Percentiles rank a stretch among this genome's conserved stretches.
phyloP scores from a whole-genome alignment of 1,140 invertebrate species.

The Dufourea novaeangliae region DNA sequence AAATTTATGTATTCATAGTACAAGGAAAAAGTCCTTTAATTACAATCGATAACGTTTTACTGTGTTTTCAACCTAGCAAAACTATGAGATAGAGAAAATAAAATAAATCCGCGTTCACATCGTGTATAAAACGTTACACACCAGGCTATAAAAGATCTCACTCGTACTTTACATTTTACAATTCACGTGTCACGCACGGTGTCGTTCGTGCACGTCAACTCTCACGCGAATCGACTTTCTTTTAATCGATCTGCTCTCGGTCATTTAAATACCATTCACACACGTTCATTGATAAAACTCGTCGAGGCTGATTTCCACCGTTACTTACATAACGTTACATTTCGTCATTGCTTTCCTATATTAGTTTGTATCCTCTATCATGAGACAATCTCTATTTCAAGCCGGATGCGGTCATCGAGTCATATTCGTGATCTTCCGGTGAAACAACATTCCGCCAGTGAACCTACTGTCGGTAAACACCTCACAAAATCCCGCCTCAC shows the following conservation, averaged over 20 bases:
- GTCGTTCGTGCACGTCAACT: not conserved
- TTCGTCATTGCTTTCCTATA: slow-evolving; percentile 3
- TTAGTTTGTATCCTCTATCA: not conserved
- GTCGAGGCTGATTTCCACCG: not conserved
- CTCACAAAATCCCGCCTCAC: not conserved
- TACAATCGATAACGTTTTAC: not conserved
- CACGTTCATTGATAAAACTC: slow-evolving; percentile 11
- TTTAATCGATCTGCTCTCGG: not conserved
- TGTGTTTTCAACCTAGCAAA: not conserved
- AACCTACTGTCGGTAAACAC: slow-evolving; percentile 4
- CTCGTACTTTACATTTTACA: not conserved
- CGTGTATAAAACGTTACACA: not conserved
- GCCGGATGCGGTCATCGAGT: slow-evolving; percentile 28
- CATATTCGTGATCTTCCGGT: slow-evolving; percentile 21
- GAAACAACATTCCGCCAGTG: not conserved
- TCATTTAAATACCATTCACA: not conserved
- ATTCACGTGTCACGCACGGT: not conserved
- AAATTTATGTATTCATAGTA: no score
- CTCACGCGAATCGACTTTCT: not conserved
- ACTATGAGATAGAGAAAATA: not conserved
- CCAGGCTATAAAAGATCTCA: not conserved
- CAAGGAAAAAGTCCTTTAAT: not conserved
- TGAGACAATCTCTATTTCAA: slow-evolving; percentile 39
- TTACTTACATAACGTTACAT: slow-evolving; percentile 9
- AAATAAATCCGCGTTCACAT: not conserved